Percentiles rank a stretch among this genome's conserved stretches.
phyloP scores from a whole-genome alignment of 2,888 invertebrate species.

The Euclidia mi region DNA sequence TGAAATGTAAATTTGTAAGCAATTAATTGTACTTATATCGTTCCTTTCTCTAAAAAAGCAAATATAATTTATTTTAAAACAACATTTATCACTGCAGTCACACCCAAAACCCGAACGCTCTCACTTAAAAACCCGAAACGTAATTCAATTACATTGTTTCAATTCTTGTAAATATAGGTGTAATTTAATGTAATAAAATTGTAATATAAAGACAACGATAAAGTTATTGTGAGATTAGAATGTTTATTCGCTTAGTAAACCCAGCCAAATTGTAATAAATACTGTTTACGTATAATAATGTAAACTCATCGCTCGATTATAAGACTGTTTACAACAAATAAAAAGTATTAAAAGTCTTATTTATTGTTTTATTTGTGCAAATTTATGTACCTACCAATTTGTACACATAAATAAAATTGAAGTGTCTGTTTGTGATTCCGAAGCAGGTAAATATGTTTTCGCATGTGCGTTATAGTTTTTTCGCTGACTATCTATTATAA shows the following conservation, averaged over 20 bases:
- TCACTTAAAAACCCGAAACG: conserved; percentile 60
- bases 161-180: conserved; percentile 82
- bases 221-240: conserved; percentile 70
- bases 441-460: no score
- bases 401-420: no score
- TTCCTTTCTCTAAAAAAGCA: no score
- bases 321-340: conserved; percentile 89
- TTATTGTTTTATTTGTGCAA: conserved; percentile 10
- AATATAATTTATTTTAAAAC: not conserved
- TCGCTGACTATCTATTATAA: no score
- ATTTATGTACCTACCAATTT: no score
- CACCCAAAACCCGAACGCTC: conserved; percentile 59
- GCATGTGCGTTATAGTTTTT: no score
- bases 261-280: conserved; percentile 81
- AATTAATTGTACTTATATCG: no score
- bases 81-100: conserved; percentile 29
- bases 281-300: conserved; percentile 78
- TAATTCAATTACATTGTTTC: conserved; percentile 83
- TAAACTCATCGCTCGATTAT: conserved; percentile 86
- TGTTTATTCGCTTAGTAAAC: conserved; percentile 83
- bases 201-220: conserved; percentile 76
- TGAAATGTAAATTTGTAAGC: no score
- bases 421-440: no score
- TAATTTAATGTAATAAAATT: conserved; percentile 64
- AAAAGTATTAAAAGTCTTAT: conserved; percentile 64